Conservation (phyloP, 2,888 invertebrate species). For the Lasioglossum lativentre region DNA sequence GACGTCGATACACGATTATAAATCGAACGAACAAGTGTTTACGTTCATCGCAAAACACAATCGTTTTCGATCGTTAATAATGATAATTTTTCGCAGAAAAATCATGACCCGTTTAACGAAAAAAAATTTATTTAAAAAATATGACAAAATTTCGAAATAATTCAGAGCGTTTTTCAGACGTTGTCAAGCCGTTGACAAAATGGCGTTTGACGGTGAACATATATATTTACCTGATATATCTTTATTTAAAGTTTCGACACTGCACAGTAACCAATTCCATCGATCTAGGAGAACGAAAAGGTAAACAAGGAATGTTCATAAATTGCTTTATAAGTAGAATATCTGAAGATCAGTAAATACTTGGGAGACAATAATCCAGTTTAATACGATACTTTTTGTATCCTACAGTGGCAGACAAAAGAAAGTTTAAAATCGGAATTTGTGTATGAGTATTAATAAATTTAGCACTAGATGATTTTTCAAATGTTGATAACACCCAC, state of each 20-base stretch:
- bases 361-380: neutral
- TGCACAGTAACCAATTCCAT: slow-evolving; percentile 1
- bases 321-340: neutral
- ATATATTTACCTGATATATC: neutral
- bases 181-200: neutral
- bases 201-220: neutral
- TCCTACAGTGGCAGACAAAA: neutral
- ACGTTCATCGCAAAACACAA: neutral
- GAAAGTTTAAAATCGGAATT: neutral
- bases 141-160: slow-evolving; percentile 28
- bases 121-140: neutral
- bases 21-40: neutral
- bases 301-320: no score
- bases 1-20: neutral
- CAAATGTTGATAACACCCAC: no score
- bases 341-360: neutral
- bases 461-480: neutral
- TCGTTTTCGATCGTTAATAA: neutral
- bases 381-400: neutral
- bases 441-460: neutral
- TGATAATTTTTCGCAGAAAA: neutral
- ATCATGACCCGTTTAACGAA: neutral
- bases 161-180: neutral
- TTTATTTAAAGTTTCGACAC: neutral
- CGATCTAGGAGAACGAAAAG: neutral